These are phyloP conservation scores for Balaeniceps rex DNA, from an alignment of 2,113 vertebrate species.

Conservation along the genomic window DNA sequence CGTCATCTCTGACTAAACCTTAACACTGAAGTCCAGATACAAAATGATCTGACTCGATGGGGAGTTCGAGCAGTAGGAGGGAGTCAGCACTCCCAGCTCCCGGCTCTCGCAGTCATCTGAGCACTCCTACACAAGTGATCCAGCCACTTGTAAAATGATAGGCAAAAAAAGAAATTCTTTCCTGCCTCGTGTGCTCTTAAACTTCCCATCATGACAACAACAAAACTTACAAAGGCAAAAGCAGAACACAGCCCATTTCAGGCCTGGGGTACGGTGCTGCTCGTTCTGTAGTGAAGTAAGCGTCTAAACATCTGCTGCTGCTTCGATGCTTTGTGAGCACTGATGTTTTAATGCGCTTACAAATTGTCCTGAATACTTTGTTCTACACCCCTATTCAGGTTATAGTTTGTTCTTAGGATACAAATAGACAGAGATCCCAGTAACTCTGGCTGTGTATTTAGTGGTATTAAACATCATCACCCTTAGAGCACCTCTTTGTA, in stretches of 20 bases:
- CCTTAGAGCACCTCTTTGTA: not conserved
- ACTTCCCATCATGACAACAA: not conserved
- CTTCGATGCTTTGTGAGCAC: not conserved
- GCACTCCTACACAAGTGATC: not conserved
- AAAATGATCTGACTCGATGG: not conserved
- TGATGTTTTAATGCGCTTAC: not conserved
- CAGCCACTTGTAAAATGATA: not conserved
- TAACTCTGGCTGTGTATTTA: not conserved
- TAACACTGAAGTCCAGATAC: not conserved
- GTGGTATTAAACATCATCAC: not conserved
- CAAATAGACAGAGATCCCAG: not conserved
- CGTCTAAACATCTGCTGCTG: not conserved
- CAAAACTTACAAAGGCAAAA: not conserved
- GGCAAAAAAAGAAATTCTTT: not conserved
- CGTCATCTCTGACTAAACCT: conserved; percentile 29
- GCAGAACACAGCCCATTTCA: not conserved
- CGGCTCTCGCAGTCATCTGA: not conserved
- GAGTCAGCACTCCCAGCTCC: not conserved
- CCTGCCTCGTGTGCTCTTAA: not conserved
- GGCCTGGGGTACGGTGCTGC: not conserved
- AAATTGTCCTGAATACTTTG: not conserved
- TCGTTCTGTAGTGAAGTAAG: not conserved
- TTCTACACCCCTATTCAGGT: not conserved
- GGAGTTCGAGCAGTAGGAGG: not conserved
- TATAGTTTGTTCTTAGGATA: not conserved